A percentile compares a stretch with the other conserved stretches of the same genome.
Evolutionary conservation across 2,797 vertebrate genomes (phyloP).

Genomic region (Myripristis murdjan): DNA sequence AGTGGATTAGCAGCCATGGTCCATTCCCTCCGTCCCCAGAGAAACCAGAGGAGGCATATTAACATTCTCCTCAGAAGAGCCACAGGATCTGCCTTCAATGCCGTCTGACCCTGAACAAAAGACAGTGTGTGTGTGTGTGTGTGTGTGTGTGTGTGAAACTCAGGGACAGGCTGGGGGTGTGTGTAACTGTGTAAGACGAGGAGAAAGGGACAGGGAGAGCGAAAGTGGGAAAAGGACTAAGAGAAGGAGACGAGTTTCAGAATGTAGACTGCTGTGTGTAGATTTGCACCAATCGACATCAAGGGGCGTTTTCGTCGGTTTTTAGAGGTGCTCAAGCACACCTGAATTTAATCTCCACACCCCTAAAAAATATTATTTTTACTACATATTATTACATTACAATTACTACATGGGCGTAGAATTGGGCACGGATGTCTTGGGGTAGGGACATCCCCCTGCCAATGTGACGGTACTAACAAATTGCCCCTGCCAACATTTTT

Average conservation of each 20-base stretch:
- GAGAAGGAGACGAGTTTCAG: constrained; percentile 39
- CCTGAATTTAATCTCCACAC: no score
- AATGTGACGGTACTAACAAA: no score
- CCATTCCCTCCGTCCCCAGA: constrained; percentile 77
- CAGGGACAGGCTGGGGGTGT: constrained; percentile 55
- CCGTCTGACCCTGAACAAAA: constrained; percentile 85
- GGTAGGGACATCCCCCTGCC: no score
- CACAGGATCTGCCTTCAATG: constrained; percentile 84
- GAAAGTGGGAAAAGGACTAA: constrained; percentile 39
- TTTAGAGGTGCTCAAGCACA: no score
- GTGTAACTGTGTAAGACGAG: constrained; percentile 60
- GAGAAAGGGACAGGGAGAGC: constrained; percentile 53
- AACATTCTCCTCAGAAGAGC: constrained; percentile 84
- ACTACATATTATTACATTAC: no score
- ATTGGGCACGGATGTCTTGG: no score
- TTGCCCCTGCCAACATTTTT: no score
- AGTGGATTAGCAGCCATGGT: constrained; percentile 81
- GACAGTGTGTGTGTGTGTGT: constrained; percentile 64
- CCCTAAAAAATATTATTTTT: no score
- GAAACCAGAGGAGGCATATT: constrained; percentile 81
- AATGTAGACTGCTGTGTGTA: constrained; percentile 11
- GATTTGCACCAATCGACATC: constrained; percentile 12
- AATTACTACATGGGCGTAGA: no score
- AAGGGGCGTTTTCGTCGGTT: no score
- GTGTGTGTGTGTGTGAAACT: constrained; percentile 40